Evolutionary conservation across 2,113 vertebrate genomes (phyloP).

Genomic region (Pyxicephalus adspersus): DNA sequence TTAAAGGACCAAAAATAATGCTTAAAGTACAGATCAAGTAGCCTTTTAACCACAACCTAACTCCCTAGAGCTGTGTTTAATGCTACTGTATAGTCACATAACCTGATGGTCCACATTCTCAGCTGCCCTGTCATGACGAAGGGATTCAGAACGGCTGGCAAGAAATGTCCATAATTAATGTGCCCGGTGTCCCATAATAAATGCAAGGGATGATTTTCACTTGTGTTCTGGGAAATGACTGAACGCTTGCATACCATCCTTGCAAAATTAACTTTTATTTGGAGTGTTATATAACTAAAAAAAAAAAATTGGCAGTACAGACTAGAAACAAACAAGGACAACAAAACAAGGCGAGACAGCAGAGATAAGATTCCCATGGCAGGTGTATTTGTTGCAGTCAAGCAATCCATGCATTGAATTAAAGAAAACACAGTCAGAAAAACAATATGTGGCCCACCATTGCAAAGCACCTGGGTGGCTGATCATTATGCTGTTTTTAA

Average conservation of each 20-base stretch:
- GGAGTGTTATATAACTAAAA: too few species aligned
- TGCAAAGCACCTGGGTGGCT: too few species aligned
- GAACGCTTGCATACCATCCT: background rate
- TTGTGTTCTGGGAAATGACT: background rate
- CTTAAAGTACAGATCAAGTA: slow-evolving; percentile 70
- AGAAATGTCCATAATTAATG: background rate
- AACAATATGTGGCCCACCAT: too few species aligned
- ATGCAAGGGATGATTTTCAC: background rate
- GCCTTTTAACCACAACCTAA: slow-evolving; percentile 60
- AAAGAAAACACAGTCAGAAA: too few species aligned
- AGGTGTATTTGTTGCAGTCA: too few species aligned
- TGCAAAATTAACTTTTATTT: background rate
- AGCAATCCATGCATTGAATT: too few species aligned
- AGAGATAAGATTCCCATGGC: too few species aligned
- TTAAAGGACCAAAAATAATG: slow-evolving; percentile 65
- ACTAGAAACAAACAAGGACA: too few species aligned
- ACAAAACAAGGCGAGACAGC: too few species aligned
- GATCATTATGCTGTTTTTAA: too few species aligned
- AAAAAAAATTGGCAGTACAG: background rate
- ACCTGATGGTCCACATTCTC: slow-evolving; percentile 17
- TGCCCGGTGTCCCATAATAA: background rate
- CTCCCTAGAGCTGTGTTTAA: slow-evolving; percentile 14
- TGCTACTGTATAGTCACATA: slow-evolving; percentile 45
- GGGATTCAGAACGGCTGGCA: background rate
- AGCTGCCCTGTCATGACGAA: slow-evolving; percentile 44